phyloP scores from a whole-genome alignment of 2,888 invertebrate species.

The Deroplatys truncata region DNA sequence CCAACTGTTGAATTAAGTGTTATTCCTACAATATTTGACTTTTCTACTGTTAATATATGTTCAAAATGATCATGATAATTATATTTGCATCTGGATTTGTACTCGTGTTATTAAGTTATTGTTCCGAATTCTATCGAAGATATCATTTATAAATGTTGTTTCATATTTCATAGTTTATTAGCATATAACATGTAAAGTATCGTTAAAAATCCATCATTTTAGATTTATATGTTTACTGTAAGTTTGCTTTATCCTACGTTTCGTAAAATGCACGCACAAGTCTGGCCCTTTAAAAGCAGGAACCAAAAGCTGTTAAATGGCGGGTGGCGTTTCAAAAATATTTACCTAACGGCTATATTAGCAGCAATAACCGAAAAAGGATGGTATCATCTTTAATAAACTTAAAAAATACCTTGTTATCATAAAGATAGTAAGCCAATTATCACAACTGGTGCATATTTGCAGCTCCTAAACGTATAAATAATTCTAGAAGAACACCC shows the following conservation, averaged over 20 bases:
- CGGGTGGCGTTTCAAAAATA: too few species aligned
- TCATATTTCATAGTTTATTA: not conserved
- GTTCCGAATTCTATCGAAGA: not conserved
- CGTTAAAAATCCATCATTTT: not conserved
- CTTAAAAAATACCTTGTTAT: too few species aligned
- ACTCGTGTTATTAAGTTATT: not conserved
- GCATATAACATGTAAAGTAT: not conserved
- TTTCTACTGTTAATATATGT: not conserved
- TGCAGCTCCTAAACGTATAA: too few species aligned
- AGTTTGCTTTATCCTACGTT: not conserved
- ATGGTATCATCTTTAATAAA: too few species aligned
- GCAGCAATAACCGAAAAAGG: too few species aligned
- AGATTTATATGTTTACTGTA: not conserved
- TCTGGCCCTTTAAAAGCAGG: not conserved
- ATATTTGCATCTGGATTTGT: not conserved
- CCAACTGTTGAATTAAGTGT: not conserved
- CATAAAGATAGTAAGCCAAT: too few species aligned
- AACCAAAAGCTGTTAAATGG: too few species aligned
- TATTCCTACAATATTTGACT: not conserved
- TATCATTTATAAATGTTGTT: not conserved
- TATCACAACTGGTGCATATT: too few species aligned
- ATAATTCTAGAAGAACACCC: too few species aligned
- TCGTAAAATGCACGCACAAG: not conserved
- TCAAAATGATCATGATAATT: not conserved
- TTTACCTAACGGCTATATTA: too few species aligned